These are phyloP conservation scores for Gopherus evgoodei DNA, from an alignment of 2,113 vertebrate genomes.

Conservation along the genomic window DNA sequence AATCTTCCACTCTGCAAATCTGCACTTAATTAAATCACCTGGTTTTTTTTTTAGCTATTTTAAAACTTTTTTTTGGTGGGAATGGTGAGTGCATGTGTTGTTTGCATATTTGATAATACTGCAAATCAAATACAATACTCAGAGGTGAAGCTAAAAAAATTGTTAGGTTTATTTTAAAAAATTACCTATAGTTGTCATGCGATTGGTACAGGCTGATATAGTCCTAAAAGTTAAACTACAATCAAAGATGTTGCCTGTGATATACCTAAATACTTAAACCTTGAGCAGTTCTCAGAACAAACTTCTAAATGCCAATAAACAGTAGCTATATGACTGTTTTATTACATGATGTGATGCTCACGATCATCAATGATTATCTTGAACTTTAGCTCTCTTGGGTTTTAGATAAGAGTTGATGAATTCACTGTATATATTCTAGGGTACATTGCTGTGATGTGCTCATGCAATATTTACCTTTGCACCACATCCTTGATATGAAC, in stretches of 20 bases:
- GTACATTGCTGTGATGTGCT: constrained; percentile 25
- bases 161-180: not conserved
- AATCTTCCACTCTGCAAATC: not conserved
- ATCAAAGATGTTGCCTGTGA: constrained; percentile 6
- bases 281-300: constrained; percentile 44
- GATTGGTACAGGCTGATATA: not conserved
- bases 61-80: constrained; percentile 18
- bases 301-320: constrained; percentile 68
- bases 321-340: constrained; percentile 66
- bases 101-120: not conserved
- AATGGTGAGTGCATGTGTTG: not conserved
- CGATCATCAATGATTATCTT: constrained; percentile 68
- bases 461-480: constrained; percentile 60
- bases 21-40: not conserved
- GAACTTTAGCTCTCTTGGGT: constrained; percentile 76
- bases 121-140: not conserved
- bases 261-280: constrained; percentile 47
- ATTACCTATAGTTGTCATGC: constrained; percentile 20
- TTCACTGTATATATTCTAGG: constrained; percentile 35
- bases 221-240: constrained; percentile 26
- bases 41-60: not conserved
- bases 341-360: constrained; percentile 45
- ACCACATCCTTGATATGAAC: constrained; percentile 46
- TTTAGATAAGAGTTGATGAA: constrained; percentile 75
- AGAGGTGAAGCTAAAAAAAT: constrained; percentile 26